Evolutionary conservation across 2,113 vertebrate species (phyloP).

Genomic region (Platysteira castanea): DNA sequence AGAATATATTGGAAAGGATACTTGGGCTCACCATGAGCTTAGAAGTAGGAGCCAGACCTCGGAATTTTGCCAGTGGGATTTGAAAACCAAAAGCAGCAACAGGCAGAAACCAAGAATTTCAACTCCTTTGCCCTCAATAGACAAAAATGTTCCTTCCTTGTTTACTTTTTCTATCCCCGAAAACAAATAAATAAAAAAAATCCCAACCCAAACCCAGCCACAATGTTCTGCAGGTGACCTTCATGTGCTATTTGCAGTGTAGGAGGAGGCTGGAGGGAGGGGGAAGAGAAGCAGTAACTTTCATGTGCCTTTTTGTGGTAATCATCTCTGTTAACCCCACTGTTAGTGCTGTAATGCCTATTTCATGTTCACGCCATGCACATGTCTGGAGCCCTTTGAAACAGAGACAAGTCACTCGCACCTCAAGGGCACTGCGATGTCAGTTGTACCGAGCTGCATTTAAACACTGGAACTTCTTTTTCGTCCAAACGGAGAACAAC

Average conservation of each 20-base stretch:
- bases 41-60: background rate
- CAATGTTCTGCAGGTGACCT: background rate
- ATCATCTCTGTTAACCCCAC: background rate
- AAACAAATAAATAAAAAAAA: background rate
- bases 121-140: background rate
- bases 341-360: background rate
- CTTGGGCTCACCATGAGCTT: background rate
- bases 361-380: background rate
- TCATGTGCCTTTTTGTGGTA: background rate
- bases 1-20: background rate
- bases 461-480: background rate
- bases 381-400: background rate
- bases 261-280: background rate
- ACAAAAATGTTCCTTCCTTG: background rate
- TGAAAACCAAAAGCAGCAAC: background rate
- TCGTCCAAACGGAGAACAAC: background rate
- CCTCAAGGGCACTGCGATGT: background rate
- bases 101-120: background rate
- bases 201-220: background rate
- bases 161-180: background rate
- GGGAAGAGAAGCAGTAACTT: background rate
- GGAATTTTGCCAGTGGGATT: background rate
- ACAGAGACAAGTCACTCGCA: background rate
- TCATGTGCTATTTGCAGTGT: background rate
- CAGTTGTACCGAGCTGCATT: background rate